Conservation (phyloP, 2,797 vertebrate species). For the Chrysocyon brachyurus region DNA sequence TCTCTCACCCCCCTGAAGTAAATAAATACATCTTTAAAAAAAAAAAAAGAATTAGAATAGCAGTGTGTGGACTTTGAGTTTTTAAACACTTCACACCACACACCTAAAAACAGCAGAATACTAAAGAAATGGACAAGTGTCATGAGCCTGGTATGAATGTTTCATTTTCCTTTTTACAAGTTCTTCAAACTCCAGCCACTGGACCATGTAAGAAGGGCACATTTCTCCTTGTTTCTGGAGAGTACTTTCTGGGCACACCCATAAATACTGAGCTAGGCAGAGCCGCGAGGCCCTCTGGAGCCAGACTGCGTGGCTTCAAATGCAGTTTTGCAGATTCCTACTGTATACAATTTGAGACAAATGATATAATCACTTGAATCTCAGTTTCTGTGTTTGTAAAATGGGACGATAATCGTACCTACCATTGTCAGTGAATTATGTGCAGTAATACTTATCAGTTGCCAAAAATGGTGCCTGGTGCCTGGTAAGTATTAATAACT, state of each 20-base stretch:
- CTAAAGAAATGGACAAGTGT: not conserved
- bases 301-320: not conserved
- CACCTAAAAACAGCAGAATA: not conserved
- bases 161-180: constrained; percentile 16
- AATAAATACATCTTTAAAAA: not conserved
- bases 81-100: not conserved
- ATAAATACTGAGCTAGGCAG: not conserved
- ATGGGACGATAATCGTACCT: not conserved
- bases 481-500: not conserved
- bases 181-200: not conserved
- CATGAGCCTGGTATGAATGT: not conserved
- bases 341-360: not conserved
- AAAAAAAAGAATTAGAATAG: not conserved
- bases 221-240: not conserved
- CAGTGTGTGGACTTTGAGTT: not conserved
- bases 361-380: not conserved
- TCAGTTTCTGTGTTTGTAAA: constrained; percentile 1
- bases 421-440: not conserved
- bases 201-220: not conserved
- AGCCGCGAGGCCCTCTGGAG: not conserved
- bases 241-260: not conserved
- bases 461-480: not conserved
- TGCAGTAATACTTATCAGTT: not conserved
- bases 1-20: not conserved
- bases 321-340: not conserved